phyloP scores from a whole-genome alignment of 2,797 vertebrate genomes.

The Gymnoscopelus braueri region DNA sequence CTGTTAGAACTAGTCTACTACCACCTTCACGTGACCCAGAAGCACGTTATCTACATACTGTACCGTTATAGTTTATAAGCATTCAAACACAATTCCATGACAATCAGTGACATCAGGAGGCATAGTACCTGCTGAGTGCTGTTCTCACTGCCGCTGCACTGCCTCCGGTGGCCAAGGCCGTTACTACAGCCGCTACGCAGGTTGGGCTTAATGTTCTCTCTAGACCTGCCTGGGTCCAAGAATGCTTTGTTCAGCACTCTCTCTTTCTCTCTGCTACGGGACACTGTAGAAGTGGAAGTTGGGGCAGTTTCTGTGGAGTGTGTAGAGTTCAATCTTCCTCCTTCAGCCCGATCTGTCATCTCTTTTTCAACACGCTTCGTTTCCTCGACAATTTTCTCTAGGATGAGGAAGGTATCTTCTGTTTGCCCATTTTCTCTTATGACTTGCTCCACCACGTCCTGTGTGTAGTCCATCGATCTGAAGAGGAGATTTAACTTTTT shows the following conservation, averaged over 20 bases:
- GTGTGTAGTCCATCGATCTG: slow-evolving; percentile 96
- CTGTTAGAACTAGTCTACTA: no score
- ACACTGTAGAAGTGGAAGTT: slow-evolving; percentile 47
- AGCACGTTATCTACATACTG: neutral
- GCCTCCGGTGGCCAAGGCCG: slow-evolving; percentile 73
- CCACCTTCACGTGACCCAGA: neutral
- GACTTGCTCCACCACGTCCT: slow-evolving; percentile 92
- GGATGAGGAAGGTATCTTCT: slow-evolving; percentile 88
- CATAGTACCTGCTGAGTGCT: slow-evolving; percentile 72
- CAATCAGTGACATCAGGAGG: neutral
- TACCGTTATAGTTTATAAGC: no score
- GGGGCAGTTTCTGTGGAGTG: slow-evolving; percentile 45
- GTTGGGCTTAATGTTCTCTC: slow-evolving; percentile 78
- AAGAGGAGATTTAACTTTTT: slow-evolving; percentile 58
- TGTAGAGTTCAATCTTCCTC: slow-evolving; percentile 47
- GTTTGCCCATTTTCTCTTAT: slow-evolving; percentile 88
- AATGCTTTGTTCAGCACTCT: slow-evolving; percentile 51
- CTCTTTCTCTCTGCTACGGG: slow-evolving; percentile 70
- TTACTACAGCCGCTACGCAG: slow-evolving; percentile 69
- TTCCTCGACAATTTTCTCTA: slow-evolving; percentile 94
- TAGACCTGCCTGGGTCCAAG: slow-evolving; percentile 58
- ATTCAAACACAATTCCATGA: no score
- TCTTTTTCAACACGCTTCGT: slow-evolving; percentile 74
- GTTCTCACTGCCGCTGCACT: slow-evolving; percentile 69
- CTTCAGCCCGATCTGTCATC: slow-evolving; percentile 38